Evolutionary conservation across 1,140 invertebrate genomes (phyloP), one percentile per base, ranked within the genome.

Genomic region (Macrosteles quadrilineatus): DNA sequence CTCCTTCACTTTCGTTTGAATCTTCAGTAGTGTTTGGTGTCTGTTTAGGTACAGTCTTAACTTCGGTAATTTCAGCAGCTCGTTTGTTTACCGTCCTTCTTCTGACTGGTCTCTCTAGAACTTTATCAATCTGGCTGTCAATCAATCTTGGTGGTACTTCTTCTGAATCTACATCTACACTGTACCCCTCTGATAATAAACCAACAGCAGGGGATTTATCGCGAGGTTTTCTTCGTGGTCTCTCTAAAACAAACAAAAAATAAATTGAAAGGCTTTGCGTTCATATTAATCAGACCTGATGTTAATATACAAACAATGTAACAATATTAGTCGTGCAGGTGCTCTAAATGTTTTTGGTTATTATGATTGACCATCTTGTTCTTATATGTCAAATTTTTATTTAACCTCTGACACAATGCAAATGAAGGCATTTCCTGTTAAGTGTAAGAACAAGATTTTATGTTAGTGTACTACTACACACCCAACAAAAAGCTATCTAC

Each of bases 171-270:
- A n/a, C 3, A 50, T n/a, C 21, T 19, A 50, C 47, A 50, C 4
- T 19, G 14, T 6, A 4, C 23, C 25, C n/a, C 9, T 59, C 55
- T 21, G 21, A 21, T 19, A 50, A 21, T 25, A 59, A 29, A 25
- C 55, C 55, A 29, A 59, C n/a, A 25, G 55, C 55, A 21, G 55
- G 55, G 3, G 55, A 59, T 23, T 59, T 59, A 27, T 59, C 55
- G 3, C 55, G 21, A 11, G 55, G 55, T 59, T 29, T 59, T 14
- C 55, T 14, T n/a, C 55, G 21, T 6, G 55, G 55, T 59, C 55
- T 59, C 25, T 59, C 55, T 59, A 25, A 4, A 59, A 59, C 4
- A 50, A 6, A 50, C 6, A 43, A 43, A 43, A n/a, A n/a, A n/a
- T n/a, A n/a, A n/a, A n/a, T n/a, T n/a, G n/a, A n/a, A n/a, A n/a